phyloP scores from a whole-genome alignment of 2,113 vertebrate genomes.

The Oncorhynchus nerka region DNA sequence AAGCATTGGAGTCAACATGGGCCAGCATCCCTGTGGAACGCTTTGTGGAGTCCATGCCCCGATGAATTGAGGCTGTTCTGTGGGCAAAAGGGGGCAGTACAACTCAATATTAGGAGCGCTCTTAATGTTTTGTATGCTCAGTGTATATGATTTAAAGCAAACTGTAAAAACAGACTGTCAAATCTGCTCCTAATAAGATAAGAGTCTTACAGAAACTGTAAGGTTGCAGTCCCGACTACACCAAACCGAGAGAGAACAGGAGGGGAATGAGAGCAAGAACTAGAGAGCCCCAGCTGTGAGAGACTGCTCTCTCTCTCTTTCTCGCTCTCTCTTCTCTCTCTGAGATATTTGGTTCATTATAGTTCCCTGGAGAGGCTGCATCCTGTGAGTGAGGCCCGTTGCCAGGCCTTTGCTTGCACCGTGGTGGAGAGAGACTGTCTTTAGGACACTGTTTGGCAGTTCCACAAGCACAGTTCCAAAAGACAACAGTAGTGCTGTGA shows the following conservation, averaged over 20 bases:
- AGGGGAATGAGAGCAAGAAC: too few species aligned
- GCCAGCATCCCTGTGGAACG: too few species aligned
- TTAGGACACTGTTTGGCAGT: neutral
- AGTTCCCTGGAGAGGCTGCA: constrained; percentile 55
- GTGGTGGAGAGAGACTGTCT: constrained; percentile 3
- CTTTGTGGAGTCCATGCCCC: too few species aligned
- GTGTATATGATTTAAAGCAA: too few species aligned
- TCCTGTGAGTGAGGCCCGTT: constrained; percentile 47
- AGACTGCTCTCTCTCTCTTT: too few species aligned
- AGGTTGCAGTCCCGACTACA: too few species aligned
- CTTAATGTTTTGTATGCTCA: too few species aligned
- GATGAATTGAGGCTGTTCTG: too few species aligned
- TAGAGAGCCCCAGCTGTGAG: too few species aligned
- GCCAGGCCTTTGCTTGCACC: constrained; percentile 35
- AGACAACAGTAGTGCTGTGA: neutral
- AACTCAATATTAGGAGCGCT: too few species aligned
- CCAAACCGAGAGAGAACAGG: neutral
- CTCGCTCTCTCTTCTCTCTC: neutral
- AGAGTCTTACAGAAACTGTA: neutral
- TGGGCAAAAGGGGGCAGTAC: too few species aligned
- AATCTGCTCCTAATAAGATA: neutral
- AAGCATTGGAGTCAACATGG: too few species aligned
- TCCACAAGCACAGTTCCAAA: neutral
- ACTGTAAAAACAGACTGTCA: neutral
- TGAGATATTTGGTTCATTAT: constrained; percentile 55